phyloP scores from a whole-genome alignment of 1,140 invertebrate genomes.

The Himalopsyche phryganea region DNA sequence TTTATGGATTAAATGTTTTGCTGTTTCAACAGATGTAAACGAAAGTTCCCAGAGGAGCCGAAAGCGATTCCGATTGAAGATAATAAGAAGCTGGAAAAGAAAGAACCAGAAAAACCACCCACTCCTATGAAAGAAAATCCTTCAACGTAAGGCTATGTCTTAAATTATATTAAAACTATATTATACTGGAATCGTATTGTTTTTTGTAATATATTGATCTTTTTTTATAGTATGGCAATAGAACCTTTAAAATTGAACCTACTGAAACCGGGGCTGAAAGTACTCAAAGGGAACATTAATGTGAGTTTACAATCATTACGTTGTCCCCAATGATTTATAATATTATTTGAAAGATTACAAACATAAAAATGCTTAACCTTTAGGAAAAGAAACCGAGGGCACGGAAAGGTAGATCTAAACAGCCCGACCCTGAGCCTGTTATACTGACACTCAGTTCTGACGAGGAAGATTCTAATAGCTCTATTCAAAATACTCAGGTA shows the following conservation, averaged over 20 bases:
- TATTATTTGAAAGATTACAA: neutral
- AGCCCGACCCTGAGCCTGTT: constrained; percentile 58
- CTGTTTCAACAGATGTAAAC: constrained; percentile 50
- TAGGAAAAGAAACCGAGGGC: constrained; percentile 30
- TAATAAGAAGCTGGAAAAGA: constrained; percentile 45
- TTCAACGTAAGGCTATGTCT: neutral
- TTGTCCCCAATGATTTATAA: too few relatives aligned
- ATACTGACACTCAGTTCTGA: constrained; percentile 63
- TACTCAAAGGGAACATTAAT: constrained; percentile 38
- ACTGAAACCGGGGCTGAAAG: constrained; percentile 45
- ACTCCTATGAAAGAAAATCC: neutral
- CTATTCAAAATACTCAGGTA: constrained; percentile 30
- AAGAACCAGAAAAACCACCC: constrained; percentile 34
- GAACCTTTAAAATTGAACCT: constrained; percentile 50
- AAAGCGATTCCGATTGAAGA: constrained; percentile 51
- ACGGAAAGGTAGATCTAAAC: constrained; percentile 39
- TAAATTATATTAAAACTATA: neutral
- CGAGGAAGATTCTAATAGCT: constrained; percentile 56
- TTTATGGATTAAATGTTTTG: too few relatives aligned
- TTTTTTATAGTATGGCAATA: constrained; percentile 40
- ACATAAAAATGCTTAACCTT: neutral
- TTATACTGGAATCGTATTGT: too few relatives aligned
- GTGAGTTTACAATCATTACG: constrained; percentile 23
- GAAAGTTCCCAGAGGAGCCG: constrained; percentile 57
- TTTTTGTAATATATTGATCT: too few relatives aligned